Conservation (phyloP, 2,113 vertebrate genomes). For the Heliornis fulica region DNA sequence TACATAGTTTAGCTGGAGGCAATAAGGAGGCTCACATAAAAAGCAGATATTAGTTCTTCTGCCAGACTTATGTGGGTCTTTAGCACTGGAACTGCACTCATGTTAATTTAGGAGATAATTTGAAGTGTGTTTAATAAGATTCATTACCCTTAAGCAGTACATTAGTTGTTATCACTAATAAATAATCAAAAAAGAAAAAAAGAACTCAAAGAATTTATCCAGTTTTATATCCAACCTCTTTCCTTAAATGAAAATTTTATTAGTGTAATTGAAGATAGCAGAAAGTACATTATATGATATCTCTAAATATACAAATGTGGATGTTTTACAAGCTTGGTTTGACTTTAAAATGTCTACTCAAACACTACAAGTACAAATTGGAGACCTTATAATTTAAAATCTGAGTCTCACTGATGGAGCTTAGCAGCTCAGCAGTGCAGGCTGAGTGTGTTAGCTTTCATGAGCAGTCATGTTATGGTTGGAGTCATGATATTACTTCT, state of each 20-base stretch:
- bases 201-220: background rate
- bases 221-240: background rate
- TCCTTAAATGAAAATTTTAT: slow-evolving; percentile 18
- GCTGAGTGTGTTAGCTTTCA: background rate
- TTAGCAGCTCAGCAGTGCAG: background rate
- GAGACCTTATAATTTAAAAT: background rate
- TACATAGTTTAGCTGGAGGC: slow-evolving; percentile 33
- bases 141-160: slow-evolving; percentile 59
- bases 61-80: background rate
- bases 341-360: slow-evolving; percentile 6
- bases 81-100: background rate
- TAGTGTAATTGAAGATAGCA: slow-evolving; percentile 5
- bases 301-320: background rate
- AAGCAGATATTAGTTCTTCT: slow-evolving; percentile 38
- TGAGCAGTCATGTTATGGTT: background rate
- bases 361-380: background rate
- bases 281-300: background rate
- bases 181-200: slow-evolving; percentile 32
- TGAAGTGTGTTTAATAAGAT: slow-evolving; percentile 37
- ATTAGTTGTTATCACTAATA: slow-evolving; percentile 50
- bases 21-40: background rate
- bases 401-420: background rate
- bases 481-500: background rate
- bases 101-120: slow-evolving; percentile 51
- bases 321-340: background rate